phyloP scores from a whole-genome alignment of 2,888 invertebrate genomes.

The Mystacides longicornis region DNA sequence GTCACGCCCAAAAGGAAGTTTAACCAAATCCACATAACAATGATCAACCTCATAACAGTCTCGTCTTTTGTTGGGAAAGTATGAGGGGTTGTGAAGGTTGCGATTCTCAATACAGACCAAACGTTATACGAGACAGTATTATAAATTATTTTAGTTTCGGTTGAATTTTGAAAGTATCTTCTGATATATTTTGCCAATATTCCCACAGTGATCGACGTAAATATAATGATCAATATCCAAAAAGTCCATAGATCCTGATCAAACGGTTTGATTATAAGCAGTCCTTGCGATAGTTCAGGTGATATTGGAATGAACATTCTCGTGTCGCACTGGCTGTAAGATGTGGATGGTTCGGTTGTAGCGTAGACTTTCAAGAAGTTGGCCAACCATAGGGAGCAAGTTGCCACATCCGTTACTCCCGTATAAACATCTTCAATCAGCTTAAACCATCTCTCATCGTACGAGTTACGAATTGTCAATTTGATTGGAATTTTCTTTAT shows the following conservation, averaged over 20 bases:
- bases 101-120: slow-evolving; percentile 13
- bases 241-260: slow-evolving; percentile 3
- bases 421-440: neutral
- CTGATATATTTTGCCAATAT: slow-evolving; percentile 13
- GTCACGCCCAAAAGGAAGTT: slow-evolving; percentile 11
- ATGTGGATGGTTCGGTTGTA: neutral
- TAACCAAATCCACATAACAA: slow-evolving; percentile 11
- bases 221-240: slow-evolving; percentile 7
- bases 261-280: slow-evolving; percentile 12
- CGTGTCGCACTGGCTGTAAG: neutral
- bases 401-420: neutral
- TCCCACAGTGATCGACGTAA: neutral
- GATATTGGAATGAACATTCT: slow-evolving; percentile 5
- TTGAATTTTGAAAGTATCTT: neutral
- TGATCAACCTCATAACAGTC: slow-evolving; percentile 9
- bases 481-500: neutral
- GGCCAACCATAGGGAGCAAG: slow-evolving; percentile 3
- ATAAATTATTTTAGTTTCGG: neutral
- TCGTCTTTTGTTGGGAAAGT: slow-evolving; percentile 11
- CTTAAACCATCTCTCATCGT: slow-evolving; percentile 5
- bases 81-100: slow-evolving; percentile 9
- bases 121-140: slow-evolving; percentile 2
- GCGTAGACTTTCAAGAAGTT: neutral
- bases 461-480: neutral
- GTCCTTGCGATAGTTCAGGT: slow-evolving; percentile 8